Evolutionary conservation across 1,140 invertebrate genomes (phyloP).

Genomic region (Phocides pigmalion): DNA sequence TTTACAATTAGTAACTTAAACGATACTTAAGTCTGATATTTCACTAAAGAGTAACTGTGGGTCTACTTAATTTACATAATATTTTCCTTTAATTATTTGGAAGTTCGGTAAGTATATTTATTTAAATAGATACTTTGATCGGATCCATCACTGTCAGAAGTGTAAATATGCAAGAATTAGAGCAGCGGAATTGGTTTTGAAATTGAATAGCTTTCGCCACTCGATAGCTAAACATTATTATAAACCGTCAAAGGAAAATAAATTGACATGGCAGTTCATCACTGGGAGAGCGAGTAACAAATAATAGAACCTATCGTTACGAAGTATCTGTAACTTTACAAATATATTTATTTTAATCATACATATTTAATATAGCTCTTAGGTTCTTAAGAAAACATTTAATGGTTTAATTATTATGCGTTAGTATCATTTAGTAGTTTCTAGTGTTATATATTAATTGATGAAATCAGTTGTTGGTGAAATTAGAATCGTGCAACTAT

Average conservation of each 20-base stretch:
- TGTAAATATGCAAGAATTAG: constrained; percentile 1
- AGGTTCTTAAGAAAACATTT: no score
- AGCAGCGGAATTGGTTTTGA: constrained; percentile 12
- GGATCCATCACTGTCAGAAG: constrained; percentile 1
- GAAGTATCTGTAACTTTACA: neutral
- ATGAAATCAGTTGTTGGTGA: no score
- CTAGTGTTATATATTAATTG: no score
- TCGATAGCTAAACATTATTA: constrained; percentile 18
- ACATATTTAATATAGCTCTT: no score
- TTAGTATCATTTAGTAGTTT: no score
- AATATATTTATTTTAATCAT: no score
- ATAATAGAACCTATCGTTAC: neutral
- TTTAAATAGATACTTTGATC: constrained; percentile 1
- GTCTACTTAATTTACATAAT: no score
- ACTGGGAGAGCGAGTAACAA: constrained; percentile 6
- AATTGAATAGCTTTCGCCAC: constrained; percentile 2
- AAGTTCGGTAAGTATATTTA: neutral
- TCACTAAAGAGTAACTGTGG: no score
- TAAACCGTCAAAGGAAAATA: constrained; percentile 18
- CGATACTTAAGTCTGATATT: no score
- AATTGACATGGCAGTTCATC: constrained; percentile 22
- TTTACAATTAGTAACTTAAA: no score
- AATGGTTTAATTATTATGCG: no score
- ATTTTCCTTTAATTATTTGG: no score
- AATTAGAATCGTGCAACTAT: neutral